Percentiles rank a stretch among this genome's conserved stretches.
phyloP scores from a whole-genome alignment of 2,797 vertebrate species.

The Aulostomus chinensis region DNA sequence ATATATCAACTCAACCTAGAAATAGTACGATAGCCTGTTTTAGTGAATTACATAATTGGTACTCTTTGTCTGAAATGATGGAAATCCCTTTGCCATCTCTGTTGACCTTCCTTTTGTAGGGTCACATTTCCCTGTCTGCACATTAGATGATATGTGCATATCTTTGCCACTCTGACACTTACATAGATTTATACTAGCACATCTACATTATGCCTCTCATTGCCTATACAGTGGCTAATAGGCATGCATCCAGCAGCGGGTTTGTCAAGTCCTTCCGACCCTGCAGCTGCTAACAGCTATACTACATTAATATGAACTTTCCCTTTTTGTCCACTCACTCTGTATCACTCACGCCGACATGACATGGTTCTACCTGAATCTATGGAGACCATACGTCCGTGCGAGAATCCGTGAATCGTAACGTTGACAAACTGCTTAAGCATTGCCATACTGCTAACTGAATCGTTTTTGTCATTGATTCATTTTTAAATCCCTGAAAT shows the following conservation, averaged over 20 bases:
- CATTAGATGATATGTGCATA: background rate
- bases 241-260: conserved; percentile 16
- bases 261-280: conserved; percentile 27
- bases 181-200: conserved; percentile 10
- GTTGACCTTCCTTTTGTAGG: background rate
- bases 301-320: conserved; percentile 11
- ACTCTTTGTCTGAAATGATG: conserved; percentile 1
- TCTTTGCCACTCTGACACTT: conserved; percentile 4
- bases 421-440: too few relatives aligned
- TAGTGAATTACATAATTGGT: conserved; percentile 8
- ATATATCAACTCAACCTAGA: conserved; percentile 8
- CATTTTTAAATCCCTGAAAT: too few relatives aligned
- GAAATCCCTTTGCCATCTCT: background rate
- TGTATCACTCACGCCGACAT: background rate
- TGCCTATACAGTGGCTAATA: conserved; percentile 15
- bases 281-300: background rate
- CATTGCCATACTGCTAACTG: too few relatives aligned
- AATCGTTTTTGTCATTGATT: too few relatives aligned
- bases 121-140: background rate
- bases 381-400: too few relatives aligned
- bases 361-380: background rate
- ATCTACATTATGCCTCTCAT: conserved; percentile 8
- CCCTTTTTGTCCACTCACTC: too few relatives aligned
- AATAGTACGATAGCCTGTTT: conserved; percentile 7
- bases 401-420: too few relatives aligned